Conservation (phyloP, 2,113 vertebrate species). For the Clarias batrachus region DNA sequence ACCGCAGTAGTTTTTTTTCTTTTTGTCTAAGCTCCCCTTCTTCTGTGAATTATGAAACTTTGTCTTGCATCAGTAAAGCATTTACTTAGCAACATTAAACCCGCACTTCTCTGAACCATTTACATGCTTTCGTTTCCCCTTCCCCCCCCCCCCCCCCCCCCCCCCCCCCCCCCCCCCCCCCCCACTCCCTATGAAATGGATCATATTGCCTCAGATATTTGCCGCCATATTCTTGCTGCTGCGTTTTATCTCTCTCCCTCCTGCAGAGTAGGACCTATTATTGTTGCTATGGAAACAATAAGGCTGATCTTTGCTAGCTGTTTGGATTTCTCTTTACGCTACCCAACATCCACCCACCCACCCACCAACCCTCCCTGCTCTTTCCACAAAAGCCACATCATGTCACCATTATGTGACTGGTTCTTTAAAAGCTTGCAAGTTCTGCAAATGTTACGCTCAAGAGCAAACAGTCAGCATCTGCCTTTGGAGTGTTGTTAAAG, state of each 20-base stretch:
- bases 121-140: not conserved
- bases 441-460: not conserved
- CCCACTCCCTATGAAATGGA: not conserved
- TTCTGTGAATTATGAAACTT: not conserved
- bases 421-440: slow-evolving; percentile 4
- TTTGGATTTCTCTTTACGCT: slow-evolving; percentile 23
- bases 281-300: slow-evolving; percentile 47
- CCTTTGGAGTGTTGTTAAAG: not conserved
- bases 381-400: slow-evolving; percentile 3
- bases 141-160: not conserved
- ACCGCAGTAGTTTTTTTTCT: not conserved
- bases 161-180: no score
- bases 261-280: slow-evolving; percentile 6
- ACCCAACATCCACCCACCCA: not conserved
- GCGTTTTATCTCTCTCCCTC: not conserved
- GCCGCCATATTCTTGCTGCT: not conserved
- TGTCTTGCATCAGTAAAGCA: not conserved
- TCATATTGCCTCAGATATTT: not conserved
- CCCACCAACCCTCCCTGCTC: not conserved
- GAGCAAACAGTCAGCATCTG: not conserved
- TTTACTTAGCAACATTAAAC: not conserved
- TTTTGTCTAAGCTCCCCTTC: not conserved
- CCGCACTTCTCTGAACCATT: not conserved
- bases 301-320: slow-evolving; percentile 31
- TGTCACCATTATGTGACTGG: not conserved